A percentile compares a stretch with the other conserved stretches of the same genome.
phyloP scores from a whole-genome alignment of 1,140 invertebrate genomes.

The Caenorhabditis inopinata region DNA sequence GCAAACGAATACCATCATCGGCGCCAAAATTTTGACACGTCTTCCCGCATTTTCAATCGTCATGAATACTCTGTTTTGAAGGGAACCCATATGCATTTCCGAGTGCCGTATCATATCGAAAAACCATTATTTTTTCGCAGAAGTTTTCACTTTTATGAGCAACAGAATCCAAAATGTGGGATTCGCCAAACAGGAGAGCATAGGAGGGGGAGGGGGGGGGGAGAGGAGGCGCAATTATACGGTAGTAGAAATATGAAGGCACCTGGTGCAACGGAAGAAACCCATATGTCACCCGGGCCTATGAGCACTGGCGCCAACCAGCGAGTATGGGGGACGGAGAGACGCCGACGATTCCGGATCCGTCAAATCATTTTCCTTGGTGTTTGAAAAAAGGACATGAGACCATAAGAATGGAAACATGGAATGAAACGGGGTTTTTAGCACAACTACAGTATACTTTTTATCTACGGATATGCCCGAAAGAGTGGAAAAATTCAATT shows the following conservation, averaged over 20 bases:
- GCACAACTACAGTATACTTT: not conserved
- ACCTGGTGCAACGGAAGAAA: conserved; percentile 8
- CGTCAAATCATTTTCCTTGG: not conserved
- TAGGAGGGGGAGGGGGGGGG: too few relatives aligned
- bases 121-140: not conserved
- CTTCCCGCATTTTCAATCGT: conserved; percentile 15
- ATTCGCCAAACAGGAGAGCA: too few relatives aligned
- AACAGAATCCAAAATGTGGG: not conserved
- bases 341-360: not conserved
- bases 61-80: not conserved
- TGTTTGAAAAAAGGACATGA: not conserved
- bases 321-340: not conserved
- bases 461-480: too few relatives aligned
- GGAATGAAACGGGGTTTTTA: not conserved
- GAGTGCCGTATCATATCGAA: not conserved
- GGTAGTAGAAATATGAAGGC: not conserved
- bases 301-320: not conserved
- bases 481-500: conserved; percentile 26
- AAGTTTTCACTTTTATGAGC: too few relatives aligned
- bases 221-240: not conserved
- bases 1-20: not conserved
- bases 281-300: too few relatives aligned
- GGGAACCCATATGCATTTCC: not conserved
- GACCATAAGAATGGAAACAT: not conserved
- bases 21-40: conserved; percentile 12